phyloP scores from a whole-genome alignment of 2,797 vertebrate species.

The Acrossocheilus fasciatus region DNA sequence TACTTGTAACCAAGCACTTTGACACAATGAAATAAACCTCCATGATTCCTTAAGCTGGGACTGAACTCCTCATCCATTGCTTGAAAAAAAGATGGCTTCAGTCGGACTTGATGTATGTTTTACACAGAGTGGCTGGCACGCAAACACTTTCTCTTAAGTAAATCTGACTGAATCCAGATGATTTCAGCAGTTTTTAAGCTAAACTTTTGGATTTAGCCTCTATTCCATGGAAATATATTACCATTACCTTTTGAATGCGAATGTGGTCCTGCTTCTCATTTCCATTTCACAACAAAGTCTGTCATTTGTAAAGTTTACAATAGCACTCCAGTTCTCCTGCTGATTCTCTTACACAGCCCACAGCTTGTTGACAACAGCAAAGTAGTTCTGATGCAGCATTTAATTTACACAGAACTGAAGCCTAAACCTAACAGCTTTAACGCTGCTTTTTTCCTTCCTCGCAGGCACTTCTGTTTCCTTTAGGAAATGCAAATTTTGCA shows the following conservation, averaged over 20 bases:
- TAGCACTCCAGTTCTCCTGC: not conserved
- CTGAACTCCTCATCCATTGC: not conserved
- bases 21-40: not conserved
- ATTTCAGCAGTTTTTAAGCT: not conserved
- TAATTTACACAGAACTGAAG: too few species aligned
- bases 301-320: not conserved
- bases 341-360: not conserved
- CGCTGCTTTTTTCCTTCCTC: not conserved
- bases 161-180: not conserved
- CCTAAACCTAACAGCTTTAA: not conserved
- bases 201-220: not conserved
- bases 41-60: not conserved
- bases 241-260: not conserved
- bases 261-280: not conserved
- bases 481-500: not conserved
- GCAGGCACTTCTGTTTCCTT: slow-evolving; percentile 1
- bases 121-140: not conserved
- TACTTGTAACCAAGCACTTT: too few species aligned
- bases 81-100: not conserved
- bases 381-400: not conserved
- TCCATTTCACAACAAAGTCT: not conserved
- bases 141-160: not conserved
- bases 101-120: not conserved
- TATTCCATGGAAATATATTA: not conserved
- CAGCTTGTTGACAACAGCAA: not conserved